Evolutionary conservation across 1,140 invertebrate genomes (phyloP).

Genomic region (Akabosia matsudoensis): DNA sequence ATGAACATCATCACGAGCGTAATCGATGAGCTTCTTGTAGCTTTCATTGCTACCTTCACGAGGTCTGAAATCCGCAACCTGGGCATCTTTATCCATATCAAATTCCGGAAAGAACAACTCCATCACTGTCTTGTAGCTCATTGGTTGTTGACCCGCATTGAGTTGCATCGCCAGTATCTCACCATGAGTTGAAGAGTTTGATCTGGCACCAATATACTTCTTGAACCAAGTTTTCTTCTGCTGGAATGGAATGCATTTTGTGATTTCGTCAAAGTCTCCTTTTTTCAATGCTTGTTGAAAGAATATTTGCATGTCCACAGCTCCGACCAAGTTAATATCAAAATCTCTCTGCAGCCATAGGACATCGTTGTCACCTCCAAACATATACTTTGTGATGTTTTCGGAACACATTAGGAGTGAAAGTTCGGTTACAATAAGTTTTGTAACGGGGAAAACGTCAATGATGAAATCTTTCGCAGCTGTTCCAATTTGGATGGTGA

Average conservation of each 20-base stretch:
- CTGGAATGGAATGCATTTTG: background rate
- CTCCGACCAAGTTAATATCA: conserved; percentile 10
- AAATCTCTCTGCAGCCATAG: conserved; percentile 24
- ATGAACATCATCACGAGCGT: conserved; percentile 14
- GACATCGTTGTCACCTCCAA: conserved; percentile 22
- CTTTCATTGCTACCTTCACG: background rate
- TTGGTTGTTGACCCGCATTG: background rate
- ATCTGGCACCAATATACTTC: background rate
- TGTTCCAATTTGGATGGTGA: conserved; percentile 25
- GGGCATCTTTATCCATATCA: conserved; percentile 6
- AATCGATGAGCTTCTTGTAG: background rate
- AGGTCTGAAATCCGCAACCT: conserved; percentile 21
- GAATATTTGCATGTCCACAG: conserved; percentile 3
- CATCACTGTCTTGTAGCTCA: background rate
- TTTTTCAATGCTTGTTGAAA: background rate
- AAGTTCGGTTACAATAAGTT: background rate
- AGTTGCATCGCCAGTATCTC: background rate
- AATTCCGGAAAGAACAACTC: conserved; percentile 20
- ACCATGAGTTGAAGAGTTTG: background rate
- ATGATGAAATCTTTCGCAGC: conserved; percentile 12
- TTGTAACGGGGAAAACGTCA: conserved; percentile 22
- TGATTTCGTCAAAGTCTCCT: background rate
- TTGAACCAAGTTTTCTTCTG: background rate
- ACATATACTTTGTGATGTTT: background rate
- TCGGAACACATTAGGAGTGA: background rate